Percentiles rank a stretch among this genome's conserved stretches.
Conservation (phyloP, 1,140 invertebrate genomes). For the Proctacanthus coquilletti region DNA sequence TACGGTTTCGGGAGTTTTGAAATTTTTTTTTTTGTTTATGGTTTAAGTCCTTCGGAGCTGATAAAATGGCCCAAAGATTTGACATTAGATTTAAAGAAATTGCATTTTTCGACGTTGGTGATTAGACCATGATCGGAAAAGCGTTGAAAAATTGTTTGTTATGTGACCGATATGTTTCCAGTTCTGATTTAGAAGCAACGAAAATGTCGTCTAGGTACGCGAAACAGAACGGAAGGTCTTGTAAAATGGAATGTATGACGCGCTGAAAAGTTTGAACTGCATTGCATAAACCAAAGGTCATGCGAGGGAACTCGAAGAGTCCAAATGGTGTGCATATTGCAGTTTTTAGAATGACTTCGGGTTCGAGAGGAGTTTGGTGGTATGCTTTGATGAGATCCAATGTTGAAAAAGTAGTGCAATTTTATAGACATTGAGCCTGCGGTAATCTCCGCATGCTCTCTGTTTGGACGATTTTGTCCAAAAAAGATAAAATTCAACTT, state of each 20-base stretch:
- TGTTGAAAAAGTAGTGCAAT: too few species aligned
- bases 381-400: slow-evolving; percentile 35
- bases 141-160: slow-evolving; percentile 9
- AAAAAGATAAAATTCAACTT: too few species aligned
- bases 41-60: too few species aligned
- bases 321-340: slow-evolving; percentile 24
- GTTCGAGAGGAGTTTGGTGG: slow-evolving; percentile 27
- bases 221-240: slow-evolving; percentile 15
- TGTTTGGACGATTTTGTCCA: too few species aligned
- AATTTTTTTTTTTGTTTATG: too few species aligned
- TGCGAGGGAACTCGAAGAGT: slow-evolving; percentile 16
- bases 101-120: slow-evolving; percentile 19
- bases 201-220: slow-evolving; percentile 38
- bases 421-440: too few species aligned
- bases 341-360: slow-evolving; percentile 27
- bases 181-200: slow-evolving; percentile 15
- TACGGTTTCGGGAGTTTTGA: too few species aligned
- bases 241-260: slow-evolving; percentile 8
- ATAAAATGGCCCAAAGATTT: too few species aligned
- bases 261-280: slow-evolving; percentile 13
- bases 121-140: slow-evolving; percentile 14
- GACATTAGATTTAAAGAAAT: too few species aligned
- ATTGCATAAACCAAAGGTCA: slow-evolving; percentile 18
- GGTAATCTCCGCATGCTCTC: too few species aligned
- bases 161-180: slow-evolving; percentile 19